Conservation (phyloP, 2,113 vertebrate genomes). For the Marcusenius ussheri region DNA sequence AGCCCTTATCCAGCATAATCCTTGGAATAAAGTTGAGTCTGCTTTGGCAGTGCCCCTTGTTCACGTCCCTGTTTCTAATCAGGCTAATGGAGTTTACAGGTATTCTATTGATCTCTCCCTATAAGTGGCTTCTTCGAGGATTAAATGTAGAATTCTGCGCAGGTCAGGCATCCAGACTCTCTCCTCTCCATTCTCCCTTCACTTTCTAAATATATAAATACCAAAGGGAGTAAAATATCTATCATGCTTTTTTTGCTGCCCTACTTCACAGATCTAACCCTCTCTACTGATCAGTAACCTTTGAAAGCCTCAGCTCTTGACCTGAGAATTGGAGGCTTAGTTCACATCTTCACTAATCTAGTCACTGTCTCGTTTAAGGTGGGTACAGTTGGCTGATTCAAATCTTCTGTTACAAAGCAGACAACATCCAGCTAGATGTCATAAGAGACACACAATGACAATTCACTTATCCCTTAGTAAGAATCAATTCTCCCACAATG, state of each 20-base stretch:
- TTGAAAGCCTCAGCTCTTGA: conserved; percentile 74
- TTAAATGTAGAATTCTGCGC: conserved; percentile 66
- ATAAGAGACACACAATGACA: conserved; percentile 95
- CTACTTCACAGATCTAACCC: conserved; percentile 66
- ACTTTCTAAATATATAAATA: conserved; percentile 15
- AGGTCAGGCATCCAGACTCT: conserved; percentile 54
- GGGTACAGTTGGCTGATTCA: conserved; percentile 80
- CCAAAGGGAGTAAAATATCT: conserved; percentile 54
- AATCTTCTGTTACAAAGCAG: conserved; percentile 91
- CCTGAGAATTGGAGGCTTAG: conserved; percentile 74
- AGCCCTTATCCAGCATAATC: conserved; percentile 75
- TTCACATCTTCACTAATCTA: conserved; percentile 73
- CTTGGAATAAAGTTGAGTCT: conserved; percentile 72
- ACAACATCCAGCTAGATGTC: conserved; percentile 87
- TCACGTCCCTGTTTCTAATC: conserved; percentile 72
- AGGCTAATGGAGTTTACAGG: conserved; percentile 85
- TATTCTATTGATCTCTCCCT: conserved; percentile 80
- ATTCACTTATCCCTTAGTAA: conserved; percentile 91
- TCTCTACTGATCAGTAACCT: conserved; percentile 66
- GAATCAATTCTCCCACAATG: conserved; percentile 99
- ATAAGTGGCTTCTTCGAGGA: conserved; percentile 69
- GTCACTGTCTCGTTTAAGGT: conserved; percentile 62
- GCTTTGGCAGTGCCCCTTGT: conserved; percentile 60
- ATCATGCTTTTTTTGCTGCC: conserved; percentile 58
- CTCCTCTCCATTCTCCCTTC: conserved; percentile 14